phyloP scores from a whole-genome alignment of 2,888 invertebrate genomes.

The Ophion slaviceki region DNA sequence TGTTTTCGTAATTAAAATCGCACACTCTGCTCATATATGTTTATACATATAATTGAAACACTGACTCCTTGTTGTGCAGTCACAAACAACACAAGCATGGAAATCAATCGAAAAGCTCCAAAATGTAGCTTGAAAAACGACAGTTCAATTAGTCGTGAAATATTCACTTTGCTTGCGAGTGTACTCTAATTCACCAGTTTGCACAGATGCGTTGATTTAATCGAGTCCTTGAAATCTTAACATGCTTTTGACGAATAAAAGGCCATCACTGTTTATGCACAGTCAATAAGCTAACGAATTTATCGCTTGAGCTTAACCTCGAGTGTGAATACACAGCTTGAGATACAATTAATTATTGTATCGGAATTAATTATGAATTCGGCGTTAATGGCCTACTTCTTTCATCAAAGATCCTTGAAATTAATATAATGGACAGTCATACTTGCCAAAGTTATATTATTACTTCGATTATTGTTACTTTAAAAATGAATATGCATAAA shows the following conservation, averaged over 20 bases:
- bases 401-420: neutral
- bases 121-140: neutral
- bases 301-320: conserved; percentile 4
- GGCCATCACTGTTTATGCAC: neutral
- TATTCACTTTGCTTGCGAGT: neutral
- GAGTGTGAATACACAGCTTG: neutral
- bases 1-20: too few species aligned
- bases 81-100: neutral
- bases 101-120: neutral
- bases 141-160: neutral
- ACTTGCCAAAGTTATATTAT: neutral
- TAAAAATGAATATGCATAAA: too few species aligned
- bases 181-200: neutral
- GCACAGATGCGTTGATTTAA: conserved; percentile 1
- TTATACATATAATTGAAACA: neutral
- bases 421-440: neutral
- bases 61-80: neutral
- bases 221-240: neutral
- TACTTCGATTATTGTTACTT: too few species aligned
- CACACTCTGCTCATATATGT: neutral
- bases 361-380: neutral
- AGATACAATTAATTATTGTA: conserved; percentile 5
- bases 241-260: neutral
- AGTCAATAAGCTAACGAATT: conserved; percentile 4
- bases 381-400: neutral